Percentiles rank a stretch among this genome's conserved stretches.
phyloP scores from a whole-genome alignment of 2,797 vertebrate genomes.

The Diplodus sargus region DNA sequence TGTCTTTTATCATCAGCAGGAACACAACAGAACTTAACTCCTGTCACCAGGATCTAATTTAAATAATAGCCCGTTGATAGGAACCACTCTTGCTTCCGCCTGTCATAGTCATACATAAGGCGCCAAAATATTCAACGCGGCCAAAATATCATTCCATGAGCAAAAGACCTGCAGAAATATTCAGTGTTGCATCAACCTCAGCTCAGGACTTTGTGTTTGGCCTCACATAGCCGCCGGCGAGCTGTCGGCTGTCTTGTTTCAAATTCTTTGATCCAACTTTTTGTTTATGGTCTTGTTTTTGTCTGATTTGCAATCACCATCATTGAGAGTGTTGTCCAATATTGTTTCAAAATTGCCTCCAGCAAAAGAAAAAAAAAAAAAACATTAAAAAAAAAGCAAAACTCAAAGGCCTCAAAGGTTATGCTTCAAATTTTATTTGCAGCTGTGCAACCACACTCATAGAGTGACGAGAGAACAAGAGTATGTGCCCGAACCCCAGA shows the following conservation, averaged over 20 bases:
- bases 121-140: no score
- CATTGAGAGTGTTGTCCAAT: not conserved
- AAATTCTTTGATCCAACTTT: not conserved
- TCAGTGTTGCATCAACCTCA: not conserved
- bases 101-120: no score
- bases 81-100: no score
- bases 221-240: not conserved
- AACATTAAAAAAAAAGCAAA: no score
- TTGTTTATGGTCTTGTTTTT: not conserved
- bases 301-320: not conserved
- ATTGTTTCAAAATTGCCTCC: not conserved
- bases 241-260: not conserved
- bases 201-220: not conserved
- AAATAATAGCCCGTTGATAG: no score
- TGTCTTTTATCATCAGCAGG: no score
- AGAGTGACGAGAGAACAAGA: not conserved
- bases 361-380: not conserved
- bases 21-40: no score
- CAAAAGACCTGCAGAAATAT: not conserved
- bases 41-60: no score
- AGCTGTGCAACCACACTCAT: not conserved
- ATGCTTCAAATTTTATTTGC: not conserved
- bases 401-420: not conserved
- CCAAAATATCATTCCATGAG: not conserved
- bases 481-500: not conserved